Evolutionary conservation across 2,113 vertebrate species (phyloP).

Genomic region (Festucalex cinctus): DNA sequence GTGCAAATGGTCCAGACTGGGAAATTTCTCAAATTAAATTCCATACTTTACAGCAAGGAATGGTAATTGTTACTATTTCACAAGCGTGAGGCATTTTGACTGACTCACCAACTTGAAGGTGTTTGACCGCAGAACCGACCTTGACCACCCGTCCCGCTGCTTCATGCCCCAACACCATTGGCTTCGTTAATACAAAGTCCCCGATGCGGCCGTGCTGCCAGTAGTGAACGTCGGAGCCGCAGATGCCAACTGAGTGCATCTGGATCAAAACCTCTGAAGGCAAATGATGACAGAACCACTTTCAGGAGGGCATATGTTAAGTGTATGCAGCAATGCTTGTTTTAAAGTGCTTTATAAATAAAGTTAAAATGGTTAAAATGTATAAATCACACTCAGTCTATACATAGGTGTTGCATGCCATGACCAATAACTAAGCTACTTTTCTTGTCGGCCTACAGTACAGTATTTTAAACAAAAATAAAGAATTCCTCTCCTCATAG

Average conservation of each 20-base stretch:
- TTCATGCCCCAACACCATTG: constrained; percentile 93
- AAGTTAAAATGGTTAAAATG: too few species aligned
- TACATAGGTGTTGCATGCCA: too few species aligned
- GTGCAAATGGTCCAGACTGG: too few species aligned
- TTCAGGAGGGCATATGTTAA: not conserved
- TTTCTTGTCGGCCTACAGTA: too few species aligned
- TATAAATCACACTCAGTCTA: too few species aligned
- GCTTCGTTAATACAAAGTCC: constrained; percentile 81
- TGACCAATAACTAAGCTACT: too few species aligned
- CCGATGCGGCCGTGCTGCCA: constrained; percentile 90
- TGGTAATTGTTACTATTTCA: not conserved
- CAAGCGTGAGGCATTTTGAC: not conserved
- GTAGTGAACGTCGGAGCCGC: constrained; percentile 93
- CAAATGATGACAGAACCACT: constrained; percentile 5
- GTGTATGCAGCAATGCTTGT: too few species aligned
- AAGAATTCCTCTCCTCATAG: too few species aligned
- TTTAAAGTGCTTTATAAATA: too few species aligned
- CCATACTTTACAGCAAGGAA: too few species aligned
- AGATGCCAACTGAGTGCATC: constrained; percentile 98
- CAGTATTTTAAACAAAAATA: too few species aligned
- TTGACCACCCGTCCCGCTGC: constrained; percentile 84
- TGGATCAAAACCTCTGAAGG: constrained; percentile 84
- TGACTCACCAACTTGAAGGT: constrained; percentile 70
- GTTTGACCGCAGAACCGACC: constrained; percentile 81
- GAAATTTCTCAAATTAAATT: not conserved